These are phyloP conservation scores for Hippocampus kuda DNA, from an alignment of 2,797 vertebrate genomes.

Conservation along the genomic window DNA sequence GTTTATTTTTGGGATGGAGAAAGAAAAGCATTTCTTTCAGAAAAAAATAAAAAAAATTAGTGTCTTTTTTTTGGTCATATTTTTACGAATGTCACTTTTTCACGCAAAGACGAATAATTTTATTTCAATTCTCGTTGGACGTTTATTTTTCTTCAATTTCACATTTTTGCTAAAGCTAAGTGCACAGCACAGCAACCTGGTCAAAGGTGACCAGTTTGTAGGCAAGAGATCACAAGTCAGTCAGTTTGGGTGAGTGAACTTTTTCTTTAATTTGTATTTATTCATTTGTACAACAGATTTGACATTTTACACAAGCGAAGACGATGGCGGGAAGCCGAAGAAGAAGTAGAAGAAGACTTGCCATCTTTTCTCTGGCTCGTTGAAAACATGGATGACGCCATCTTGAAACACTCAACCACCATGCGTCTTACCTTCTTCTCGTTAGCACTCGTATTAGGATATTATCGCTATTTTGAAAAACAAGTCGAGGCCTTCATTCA, in stretches of 20 bases:
- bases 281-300: conserved; percentile 68
- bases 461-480: not conserved
- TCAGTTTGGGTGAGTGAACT: conserved; percentile 32
- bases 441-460: not conserved
- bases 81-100: too few relatives aligned
- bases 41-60: too few relatives aligned
- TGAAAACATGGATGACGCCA: not conserved
- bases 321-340: conserved; percentile 45
- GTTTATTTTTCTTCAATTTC: too few relatives aligned
- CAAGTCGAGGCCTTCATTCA: conserved; percentile 10
- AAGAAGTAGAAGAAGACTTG: conserved; percentile 39
- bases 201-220: not conserved
- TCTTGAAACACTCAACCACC: not conserved
- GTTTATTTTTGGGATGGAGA: too few relatives aligned
- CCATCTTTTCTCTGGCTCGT: conserved; percentile 16
- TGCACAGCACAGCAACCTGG: not conserved
- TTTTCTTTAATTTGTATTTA: conserved; percentile 55
- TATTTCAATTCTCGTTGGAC: too few relatives aligned
- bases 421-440: not conserved
- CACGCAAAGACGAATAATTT: too few relatives aligned
- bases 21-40: too few relatives aligned
- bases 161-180: not conserved
- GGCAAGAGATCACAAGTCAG: conserved; percentile 10
- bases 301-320: conserved; percentile 72
- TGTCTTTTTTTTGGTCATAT: too few relatives aligned